These are phyloP conservation scores for Riptortus pedestris DNA, from an alignment of 1,140 invertebrate species.

Conservation along the genomic window DNA sequence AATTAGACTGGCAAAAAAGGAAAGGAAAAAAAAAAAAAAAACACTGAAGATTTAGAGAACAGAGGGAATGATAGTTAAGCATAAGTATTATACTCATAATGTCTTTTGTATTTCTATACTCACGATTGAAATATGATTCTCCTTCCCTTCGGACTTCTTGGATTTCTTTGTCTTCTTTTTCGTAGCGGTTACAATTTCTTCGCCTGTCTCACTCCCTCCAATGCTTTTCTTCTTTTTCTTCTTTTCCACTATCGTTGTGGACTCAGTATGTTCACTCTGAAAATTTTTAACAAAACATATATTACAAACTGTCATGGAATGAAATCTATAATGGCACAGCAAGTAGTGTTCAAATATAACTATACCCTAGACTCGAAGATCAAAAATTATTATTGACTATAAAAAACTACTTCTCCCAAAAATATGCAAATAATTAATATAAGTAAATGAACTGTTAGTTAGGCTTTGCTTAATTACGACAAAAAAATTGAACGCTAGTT, in stretches of 20 bases:
- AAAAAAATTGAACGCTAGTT: no score
- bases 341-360: not conserved
- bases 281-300: constrained; percentile 9
- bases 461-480: no score
- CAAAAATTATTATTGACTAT: not conserved
- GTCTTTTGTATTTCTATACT: constrained; percentile 21
- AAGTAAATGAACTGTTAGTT: not conserved
- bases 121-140: constrained; percentile 34
- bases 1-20: not conserved
- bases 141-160: constrained; percentile 34
- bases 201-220: constrained; percentile 21
- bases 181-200: constrained; percentile 25
- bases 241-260: constrained; percentile 27
- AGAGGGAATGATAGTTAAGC: no score
- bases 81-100: not conserved
- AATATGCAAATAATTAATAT: not conserved
- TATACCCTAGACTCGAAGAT: not conserved
- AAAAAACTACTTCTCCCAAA: not conserved
- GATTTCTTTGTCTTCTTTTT: constrained; percentile 34
- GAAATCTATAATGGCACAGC: not conserved
- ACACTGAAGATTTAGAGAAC: not conserved
- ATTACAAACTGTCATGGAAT: not conserved
- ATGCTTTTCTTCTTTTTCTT: constrained; percentile 31
- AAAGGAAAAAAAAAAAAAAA: not conserved
- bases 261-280: constrained; percentile 27